Evolutionary conservation across 30 jellyfish, hydroid and myxozoan genomes (phyloP).

Genomic region (Pelagia noctiluca): DNA sequence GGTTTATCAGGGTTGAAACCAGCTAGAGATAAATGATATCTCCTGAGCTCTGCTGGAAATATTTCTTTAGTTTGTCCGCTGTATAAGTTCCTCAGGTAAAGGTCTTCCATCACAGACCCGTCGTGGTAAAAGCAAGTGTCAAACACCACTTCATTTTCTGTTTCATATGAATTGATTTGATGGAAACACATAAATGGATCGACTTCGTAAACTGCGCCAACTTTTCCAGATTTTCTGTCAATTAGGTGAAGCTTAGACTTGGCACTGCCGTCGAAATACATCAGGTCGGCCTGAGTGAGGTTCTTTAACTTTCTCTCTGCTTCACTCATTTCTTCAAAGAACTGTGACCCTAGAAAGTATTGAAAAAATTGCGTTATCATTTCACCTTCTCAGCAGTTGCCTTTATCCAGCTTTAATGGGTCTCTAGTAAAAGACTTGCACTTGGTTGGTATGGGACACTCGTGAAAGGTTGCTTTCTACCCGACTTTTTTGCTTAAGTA

Average conservation of each 20-base stretch:
- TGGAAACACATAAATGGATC: slow-evolving; percentile 80
- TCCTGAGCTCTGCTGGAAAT: slow-evolving; percentile 50
- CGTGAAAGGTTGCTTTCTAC: too few relatives aligned
- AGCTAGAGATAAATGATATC: slow-evolving; percentile 74
- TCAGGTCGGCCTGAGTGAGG: slow-evolving; percentile 54
- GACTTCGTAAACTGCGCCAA: slow-evolving; percentile 28
- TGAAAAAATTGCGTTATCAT: too few relatives aligned
- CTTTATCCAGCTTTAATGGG: too few relatives aligned
- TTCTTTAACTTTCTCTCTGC: slow-evolving; percentile 54
- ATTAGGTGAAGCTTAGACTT: slow-evolving; percentile 53
- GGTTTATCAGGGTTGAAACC: slow-evolving; percentile 40
- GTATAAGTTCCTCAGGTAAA: slow-evolving; percentile 36
- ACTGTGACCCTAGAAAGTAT: too few relatives aligned
- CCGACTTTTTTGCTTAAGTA: too few relatives aligned
- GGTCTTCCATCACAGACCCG: slow-evolving; percentile 39
- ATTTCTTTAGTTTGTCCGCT: background rate
- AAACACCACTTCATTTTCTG: slow-evolving; percentile 24
- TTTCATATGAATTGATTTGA: slow-evolving; percentile 74
- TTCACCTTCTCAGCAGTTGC: too few relatives aligned
- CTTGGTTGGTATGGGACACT: too few relatives aligned
- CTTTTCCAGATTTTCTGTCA: slow-evolving; percentile 59
- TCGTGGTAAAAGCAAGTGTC: slow-evolving; percentile 69
- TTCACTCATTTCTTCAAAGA: too few relatives aligned
- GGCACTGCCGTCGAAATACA: slow-evolving; percentile 44
- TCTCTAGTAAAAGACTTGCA: too few relatives aligned